Base-by-base conservation (phyloP, 2,113 vertebrate genomes). In the Aramus guarauna region DNA sequence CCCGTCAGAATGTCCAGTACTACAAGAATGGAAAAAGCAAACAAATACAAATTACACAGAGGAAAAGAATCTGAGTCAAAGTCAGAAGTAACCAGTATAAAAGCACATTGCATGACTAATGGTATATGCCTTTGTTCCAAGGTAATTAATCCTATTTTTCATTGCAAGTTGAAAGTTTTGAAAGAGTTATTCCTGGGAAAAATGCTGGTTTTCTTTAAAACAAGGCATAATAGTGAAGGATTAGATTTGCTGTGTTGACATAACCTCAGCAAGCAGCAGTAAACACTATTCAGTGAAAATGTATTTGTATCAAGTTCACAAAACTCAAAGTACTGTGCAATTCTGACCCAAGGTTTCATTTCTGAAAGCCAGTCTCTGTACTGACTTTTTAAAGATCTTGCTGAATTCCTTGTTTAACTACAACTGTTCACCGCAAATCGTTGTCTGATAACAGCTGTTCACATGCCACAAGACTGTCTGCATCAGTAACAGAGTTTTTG, bases 111-210 rank as follows among this genome's bases (percentile, higher is more conserved):
- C 90, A 88, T 96, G 98, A 98, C 96, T 97, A 97, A 98, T 91
- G 81, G 92, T 73, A 48, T 15, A 73, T 47, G 82, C 88, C 97
- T 94, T 94, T 93, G 94, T 94, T 95, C 97, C 95, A 95, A 93
- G 91, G 96, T 96, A 98, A 98, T 97, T 98, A 98, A 98, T 98
- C 94, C 93, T 96, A 88, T 60, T 97, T 95, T 92, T 92, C 73
- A 41, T 6, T 24, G 32, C 66, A 80, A 17, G 30, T 43, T 55
- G 15, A 30, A 78, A 53, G 36, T 56, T 82, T 81, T 52, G 73
- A 90, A 91, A 71, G 68, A 92, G 41, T 32, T 43, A 64, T 74
- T 93, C 39, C 85, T 50, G 15, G 30, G 47, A 59, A 89, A 88
- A 96, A 92, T 6, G 19, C 23, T 66, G 20, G 11, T 68, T 92